phyloP scores from a whole-genome alignment of 2,797 vertebrate genomes.

The Enteromius argenteus region DNA sequence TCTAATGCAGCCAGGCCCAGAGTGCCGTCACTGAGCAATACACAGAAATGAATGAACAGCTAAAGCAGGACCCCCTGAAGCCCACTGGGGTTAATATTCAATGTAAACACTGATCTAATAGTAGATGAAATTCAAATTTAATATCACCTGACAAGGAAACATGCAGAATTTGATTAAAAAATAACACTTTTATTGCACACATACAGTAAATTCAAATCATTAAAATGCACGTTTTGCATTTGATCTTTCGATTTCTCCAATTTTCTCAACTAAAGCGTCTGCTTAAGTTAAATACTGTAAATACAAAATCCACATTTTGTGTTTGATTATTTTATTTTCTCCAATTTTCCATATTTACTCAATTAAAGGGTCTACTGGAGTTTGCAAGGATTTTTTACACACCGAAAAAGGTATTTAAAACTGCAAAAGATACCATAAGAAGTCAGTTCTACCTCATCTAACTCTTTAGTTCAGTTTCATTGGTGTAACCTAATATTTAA shows the following conservation, averaged over 20 bases:
- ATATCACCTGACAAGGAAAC: not conserved
- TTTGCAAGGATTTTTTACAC: not conserved
- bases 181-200: not conserved
- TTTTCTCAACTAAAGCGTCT: not conserved
- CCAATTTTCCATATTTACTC: not conserved
- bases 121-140: not conserved
- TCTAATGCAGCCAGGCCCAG: slow-evolving; percentile 63
- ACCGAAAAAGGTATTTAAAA: not conserved
- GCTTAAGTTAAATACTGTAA: not conserved
- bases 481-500: not conserved
- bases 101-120: slow-evolving; percentile 2
- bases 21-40: slow-evolving; percentile 68
- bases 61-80: slow-evolving; percentile 56
- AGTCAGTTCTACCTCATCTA: not conserved
- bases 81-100: slow-evolving; percentile 35
- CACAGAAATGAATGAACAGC: slow-evolving; percentile 62
- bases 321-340: not conserved
- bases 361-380: not conserved
- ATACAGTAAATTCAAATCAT: not conserved
- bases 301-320: not conserved
- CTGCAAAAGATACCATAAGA: not conserved
- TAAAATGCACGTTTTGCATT: not conserved
- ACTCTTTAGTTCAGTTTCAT: no score
- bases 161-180: not conserved
- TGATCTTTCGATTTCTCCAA: not conserved